phyloP scores from a whole-genome alignment of 2,113 vertebrate genomes.

The Coptodon rendalli region DNA sequence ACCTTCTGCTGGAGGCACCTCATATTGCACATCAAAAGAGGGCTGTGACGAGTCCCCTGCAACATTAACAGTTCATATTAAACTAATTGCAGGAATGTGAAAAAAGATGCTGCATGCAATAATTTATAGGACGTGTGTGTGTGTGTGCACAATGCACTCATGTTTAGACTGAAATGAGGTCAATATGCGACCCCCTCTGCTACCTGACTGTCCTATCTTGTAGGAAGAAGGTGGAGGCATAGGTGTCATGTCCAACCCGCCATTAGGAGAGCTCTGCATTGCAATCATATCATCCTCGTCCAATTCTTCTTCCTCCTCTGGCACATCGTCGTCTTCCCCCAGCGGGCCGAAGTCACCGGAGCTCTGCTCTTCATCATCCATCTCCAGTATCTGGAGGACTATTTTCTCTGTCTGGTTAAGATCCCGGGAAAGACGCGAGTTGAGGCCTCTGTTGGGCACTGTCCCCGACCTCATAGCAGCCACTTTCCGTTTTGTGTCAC shows the following conservation, averaged over 20 bases:
- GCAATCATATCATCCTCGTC: slow-evolving; percentile 68
- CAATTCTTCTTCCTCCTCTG: slow-evolving; percentile 63
- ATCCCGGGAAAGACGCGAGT: slow-evolving; percentile 59
- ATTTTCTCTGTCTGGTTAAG: slow-evolving; percentile 71
- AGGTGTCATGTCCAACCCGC: slow-evolving; percentile 22
- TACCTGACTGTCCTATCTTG: slow-evolving; percentile 21
- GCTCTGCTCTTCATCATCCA: slow-evolving; percentile 52
- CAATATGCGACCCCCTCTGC: neutral
- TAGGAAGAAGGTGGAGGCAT: slow-evolving; percentile 42
- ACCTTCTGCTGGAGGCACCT: slow-evolving; percentile 63
- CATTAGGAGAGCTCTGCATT: slow-evolving; percentile 63
- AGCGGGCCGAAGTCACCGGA: slow-evolving; percentile 41
- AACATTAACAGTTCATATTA: neutral
- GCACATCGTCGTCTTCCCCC: slow-evolving; percentile 56
- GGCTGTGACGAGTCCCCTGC: slow-evolving; percentile 53
- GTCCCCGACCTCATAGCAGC: slow-evolving; percentile 64
- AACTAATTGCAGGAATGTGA: neutral
- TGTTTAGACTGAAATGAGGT: neutral
- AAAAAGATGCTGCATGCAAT: neutral
- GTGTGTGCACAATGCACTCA: neutral
- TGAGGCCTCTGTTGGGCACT: slow-evolving; percentile 36
- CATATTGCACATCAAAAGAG: slow-evolving; percentile 58
- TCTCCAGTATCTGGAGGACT: slow-evolving; percentile 73
- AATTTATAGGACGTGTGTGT: neutral
- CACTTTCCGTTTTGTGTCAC: slow-evolving; percentile 75